A percentile compares a stretch with the other conserved stretches of the same genome.
phyloP scores from a whole-genome alignment of 2,797 vertebrate genomes.

The Pempheris klunzingeri region DNA sequence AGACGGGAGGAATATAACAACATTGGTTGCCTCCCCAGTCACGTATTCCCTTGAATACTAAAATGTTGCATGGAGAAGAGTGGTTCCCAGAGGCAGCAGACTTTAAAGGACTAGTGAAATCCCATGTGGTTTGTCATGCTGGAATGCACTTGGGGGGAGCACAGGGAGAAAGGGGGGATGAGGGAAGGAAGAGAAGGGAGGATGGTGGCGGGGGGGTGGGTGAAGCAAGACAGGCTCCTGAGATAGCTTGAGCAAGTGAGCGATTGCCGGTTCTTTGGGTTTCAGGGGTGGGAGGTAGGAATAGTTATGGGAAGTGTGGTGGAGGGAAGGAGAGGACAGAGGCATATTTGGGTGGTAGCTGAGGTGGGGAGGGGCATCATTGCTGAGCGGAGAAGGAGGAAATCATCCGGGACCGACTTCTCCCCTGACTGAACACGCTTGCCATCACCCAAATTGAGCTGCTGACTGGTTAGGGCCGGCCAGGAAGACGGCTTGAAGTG shows the following conservation, averaged over 20 bases:
- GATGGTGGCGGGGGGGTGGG: conserved; percentile 40
- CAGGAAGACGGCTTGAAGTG: conserved; percentile 56
- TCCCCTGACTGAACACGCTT: conserved; percentile 79
- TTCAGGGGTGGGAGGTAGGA: conserved; percentile 48
- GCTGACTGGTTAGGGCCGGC: conserved; percentile 71
- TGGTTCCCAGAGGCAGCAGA: conserved; percentile 85
- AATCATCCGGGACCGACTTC: conserved; percentile 81
- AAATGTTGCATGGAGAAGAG: conserved; percentile 84
- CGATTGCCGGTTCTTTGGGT: conserved; percentile 76
- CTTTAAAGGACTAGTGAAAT: conserved; percentile 87
- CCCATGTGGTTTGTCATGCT: conserved; percentile 87
- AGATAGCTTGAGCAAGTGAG: conserved; percentile 82
- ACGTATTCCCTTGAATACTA: conserved; percentile 85
- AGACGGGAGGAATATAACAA: conserved; percentile 68
- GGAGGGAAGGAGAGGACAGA: conserved; percentile 50
- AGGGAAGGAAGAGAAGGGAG: conserved; percentile 45
- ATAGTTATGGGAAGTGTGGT: conserved; percentile 33
- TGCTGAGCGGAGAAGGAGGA: conserved; percentile 68
- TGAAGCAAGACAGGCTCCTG: conserved; percentile 76
- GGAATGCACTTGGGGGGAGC: conserved; percentile 74
- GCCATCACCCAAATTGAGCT: conserved; percentile 81
- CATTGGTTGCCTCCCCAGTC: conserved; percentile 82
- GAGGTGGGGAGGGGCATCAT: conserved; percentile 63
- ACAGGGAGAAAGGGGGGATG: conserved; percentile 21
- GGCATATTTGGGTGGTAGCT: conserved; percentile 65